Evolutionary conservation across 2,888 invertebrate species (phyloP).

Genomic region (Uloborus plumipes): DNA sequence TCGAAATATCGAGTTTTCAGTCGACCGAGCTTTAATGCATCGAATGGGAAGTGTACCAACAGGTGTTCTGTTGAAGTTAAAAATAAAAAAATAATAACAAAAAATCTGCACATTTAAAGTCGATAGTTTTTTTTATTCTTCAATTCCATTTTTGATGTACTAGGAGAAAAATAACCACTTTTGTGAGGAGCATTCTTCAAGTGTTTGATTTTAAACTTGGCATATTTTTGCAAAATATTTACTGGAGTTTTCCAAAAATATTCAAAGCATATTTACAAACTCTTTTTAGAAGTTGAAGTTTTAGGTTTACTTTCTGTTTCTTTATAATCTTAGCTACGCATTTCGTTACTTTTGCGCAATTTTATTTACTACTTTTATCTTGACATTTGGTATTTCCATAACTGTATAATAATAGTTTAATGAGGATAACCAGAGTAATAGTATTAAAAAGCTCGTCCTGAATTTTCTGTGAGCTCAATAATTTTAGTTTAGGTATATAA

Average conservation of each 20-base stretch:
- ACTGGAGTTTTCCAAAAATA: too few species aligned
- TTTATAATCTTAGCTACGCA: too few species aligned
- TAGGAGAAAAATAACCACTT: background rate
- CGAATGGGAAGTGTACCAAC: constrained; percentile 4
- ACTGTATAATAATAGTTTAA: too few species aligned
- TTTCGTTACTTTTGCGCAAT: background rate
- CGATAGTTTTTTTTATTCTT: constrained; percentile 5
- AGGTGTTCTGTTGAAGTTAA: constrained; percentile 6
- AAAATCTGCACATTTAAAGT: background rate
- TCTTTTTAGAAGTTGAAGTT: too few species aligned
- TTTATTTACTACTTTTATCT: too few species aligned
- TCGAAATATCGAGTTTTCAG: background rate
- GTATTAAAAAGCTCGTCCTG: too few species aligned
- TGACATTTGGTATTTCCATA: too few species aligned
- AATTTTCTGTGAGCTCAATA: too few species aligned
- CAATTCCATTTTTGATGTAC: constrained; percentile 1
- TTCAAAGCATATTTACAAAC: too few species aligned
- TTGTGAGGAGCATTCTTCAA: background rate
- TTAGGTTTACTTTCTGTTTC: too few species aligned
- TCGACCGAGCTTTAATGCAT: background rate
- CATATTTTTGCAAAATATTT: background rate
- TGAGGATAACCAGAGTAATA: too few species aligned
- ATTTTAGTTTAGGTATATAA: too few species aligned
- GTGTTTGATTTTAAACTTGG: background rate
- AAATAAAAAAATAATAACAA: background rate